Base-by-base conservation (phyloP, 2,113 vertebrate genomes). In the Lepus europaeus region DNA sequence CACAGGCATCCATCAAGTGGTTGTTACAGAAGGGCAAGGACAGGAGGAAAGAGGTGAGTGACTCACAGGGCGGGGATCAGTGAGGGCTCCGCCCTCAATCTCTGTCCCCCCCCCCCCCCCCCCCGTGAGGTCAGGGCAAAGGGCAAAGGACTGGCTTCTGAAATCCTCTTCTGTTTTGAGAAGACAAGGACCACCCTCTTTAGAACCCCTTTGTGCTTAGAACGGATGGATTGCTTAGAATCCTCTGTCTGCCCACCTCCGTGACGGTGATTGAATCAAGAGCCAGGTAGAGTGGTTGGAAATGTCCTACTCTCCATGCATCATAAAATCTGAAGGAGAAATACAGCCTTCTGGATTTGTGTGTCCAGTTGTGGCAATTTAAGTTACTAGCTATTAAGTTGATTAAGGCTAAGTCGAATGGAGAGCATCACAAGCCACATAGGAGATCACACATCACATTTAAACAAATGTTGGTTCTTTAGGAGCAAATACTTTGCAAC, bases 1-100 rank as follows among this genome's bases (percentile, higher is more conserved):
- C 99, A 0, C 99, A 99, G 97, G 99, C 99, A 31, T 99, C 99
- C 17, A 95, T 99, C 95, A 99, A 99, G 93, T 99, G 99, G 99
- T 97, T 99, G 45, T 98, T 99, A 63, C 99, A 99, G 97, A 99
- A 99, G 92, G 99, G 99, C 98, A 99, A 99, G 51, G 99, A 99
- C 98, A 98, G 99, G 94, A 99, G 99, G 97, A 99, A 99, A 98
- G 99, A 99, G 99, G 99, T 99, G 94, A 98, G 98, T 95, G 68
- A 56, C 6, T 0, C 53, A 13, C 6, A 1, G 19, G 33, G 61
- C 4, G 6, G 39, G 36, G 20, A 66, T 91, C 91, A 61, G 1
- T 92, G 85, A 81, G 64, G 4, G 64, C 39, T 78, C 66, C 27
- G 13, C 61, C 10, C 22, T 90, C 17, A 69, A 9, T 84, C 69